Evolutionary conservation across 2,797 vertebrate genomes (phyloP).

Genomic region (Bradypodion ventrale): DNA sequence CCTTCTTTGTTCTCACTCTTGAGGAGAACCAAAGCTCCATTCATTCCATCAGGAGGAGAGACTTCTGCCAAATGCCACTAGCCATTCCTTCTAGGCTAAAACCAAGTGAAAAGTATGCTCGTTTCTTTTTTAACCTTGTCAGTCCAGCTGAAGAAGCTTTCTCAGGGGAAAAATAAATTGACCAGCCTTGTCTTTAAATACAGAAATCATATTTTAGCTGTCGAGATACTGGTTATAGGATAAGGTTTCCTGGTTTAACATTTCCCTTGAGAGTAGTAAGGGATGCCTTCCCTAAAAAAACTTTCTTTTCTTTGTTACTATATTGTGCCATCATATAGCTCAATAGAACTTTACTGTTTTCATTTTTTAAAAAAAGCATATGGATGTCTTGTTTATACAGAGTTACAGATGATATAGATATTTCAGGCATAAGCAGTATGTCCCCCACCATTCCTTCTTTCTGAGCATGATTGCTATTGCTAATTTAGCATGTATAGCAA

Average conservation of each 20-base stretch:
- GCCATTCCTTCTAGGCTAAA: slow-evolving; percentile 42
- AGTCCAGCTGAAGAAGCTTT: neutral
- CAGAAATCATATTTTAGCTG: slow-evolving; percentile 19
- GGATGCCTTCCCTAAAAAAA: neutral
- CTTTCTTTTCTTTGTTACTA: neutral
- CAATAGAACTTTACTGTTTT: neutral
- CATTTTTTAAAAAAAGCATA: neutral
- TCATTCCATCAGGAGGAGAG: slow-evolving; percentile 46
- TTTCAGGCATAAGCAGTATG: neutral
- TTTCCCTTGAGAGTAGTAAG: slow-evolving; percentile 10
- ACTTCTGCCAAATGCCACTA: slow-evolving; percentile 36
- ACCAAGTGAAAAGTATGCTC: neutral
- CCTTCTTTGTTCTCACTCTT: slow-evolving; percentile 21
- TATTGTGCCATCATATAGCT: slow-evolving; percentile 4
- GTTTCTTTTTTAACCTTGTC: neutral
- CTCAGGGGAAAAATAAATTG: slow-evolving; percentile 36
- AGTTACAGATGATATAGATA: neutral
- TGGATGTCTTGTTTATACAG: neutral
- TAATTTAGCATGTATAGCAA: too few species aligned
- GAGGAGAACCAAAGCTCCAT: slow-evolving; percentile 33
- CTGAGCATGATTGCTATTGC: neutral
- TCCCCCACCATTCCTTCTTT: neutral
- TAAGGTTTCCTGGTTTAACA: neutral
- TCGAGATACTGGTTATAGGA: slow-evolving; percentile 16
- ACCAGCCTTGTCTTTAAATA: slow-evolving; percentile 14